Conservation (phyloP, 2,888 invertebrate genomes). For the Himalopsyche kuldschensis region DNA sequence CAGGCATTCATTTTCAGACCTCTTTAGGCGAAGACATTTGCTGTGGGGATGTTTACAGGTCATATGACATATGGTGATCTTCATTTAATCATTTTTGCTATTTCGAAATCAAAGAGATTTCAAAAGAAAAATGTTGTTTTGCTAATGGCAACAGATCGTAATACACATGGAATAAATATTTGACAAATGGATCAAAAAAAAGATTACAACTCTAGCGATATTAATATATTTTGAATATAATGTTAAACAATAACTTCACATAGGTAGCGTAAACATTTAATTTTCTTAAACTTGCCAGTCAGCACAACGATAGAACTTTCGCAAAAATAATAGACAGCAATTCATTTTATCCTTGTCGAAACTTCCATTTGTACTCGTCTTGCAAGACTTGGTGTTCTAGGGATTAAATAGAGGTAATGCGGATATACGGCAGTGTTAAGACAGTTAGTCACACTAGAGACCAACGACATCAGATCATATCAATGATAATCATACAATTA, state of each 20-base stretch:
- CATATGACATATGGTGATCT: no score
- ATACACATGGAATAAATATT: no score
- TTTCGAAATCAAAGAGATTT: no score
- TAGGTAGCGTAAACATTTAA: slow-evolving; percentile 30
- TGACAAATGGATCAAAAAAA: neutral
- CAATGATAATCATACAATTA: neutral
- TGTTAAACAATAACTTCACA: slow-evolving; percentile 31
- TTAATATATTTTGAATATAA: slow-evolving; percentile 35
- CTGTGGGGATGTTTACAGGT: no score
- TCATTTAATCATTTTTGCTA: no score
- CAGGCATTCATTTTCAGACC: no score
- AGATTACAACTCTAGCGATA: slow-evolving; percentile 27
- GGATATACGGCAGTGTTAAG: slow-evolving; percentile 28
- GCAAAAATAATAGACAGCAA: neutral
- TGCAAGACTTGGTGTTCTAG: slow-evolving; percentile 29
- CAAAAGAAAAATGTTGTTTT: no score
- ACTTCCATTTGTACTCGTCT: slow-evolving; percentile 21
- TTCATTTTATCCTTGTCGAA: neutral
- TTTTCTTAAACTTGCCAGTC: neutral
- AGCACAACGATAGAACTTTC: neutral
- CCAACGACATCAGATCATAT: neutral
- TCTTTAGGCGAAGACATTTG: no score
- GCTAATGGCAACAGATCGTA: no score
- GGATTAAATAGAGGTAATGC: slow-evolving; percentile 26
- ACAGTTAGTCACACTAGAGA: neutral